Conservation (phyloP, 2,797 vertebrate genomes). For the Paramormyrops hopkinsi region DNA sequence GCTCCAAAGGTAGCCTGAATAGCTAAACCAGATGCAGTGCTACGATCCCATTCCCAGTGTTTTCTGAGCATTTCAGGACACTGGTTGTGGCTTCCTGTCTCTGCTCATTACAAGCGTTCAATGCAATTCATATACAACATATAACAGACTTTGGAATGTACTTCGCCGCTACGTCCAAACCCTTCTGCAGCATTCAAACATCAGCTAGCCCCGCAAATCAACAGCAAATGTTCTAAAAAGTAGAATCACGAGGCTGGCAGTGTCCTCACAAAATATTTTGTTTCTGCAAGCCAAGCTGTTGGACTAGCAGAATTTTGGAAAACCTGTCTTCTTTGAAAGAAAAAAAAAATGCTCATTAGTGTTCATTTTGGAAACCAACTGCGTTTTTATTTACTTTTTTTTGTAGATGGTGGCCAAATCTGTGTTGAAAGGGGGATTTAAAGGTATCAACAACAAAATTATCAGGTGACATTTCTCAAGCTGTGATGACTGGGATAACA, state of each 20-base stretch:
- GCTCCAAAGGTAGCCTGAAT: conserved; percentile 22
- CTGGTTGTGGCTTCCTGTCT: neutral
- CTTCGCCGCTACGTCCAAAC: neutral
- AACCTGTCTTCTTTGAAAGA: neutral
- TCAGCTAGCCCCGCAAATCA: neutral
- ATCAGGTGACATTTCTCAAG: neutral
- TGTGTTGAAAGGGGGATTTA: neutral
- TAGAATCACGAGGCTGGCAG: neutral
- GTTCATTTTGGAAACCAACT: neutral
- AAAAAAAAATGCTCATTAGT: neutral
- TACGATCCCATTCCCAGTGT: neutral
- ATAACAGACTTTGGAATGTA: neutral
- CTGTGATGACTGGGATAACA: neutral
- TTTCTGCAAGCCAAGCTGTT: neutral
- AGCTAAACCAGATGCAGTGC: conserved; percentile 30
- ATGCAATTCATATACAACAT: neutral
- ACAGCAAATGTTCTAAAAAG: neutral
- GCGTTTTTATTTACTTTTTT: neutral
- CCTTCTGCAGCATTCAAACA: neutral
- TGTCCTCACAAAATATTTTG: neutral
- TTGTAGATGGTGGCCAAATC: neutral
- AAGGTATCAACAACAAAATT: neutral
- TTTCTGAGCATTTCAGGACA: conserved; percentile 10
- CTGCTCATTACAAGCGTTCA: neutral
- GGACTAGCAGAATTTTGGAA: neutral